Evolutionary conservation across 1,140 invertebrate genomes (phyloP).

Genomic region (Drosophila mojavensis): DNA sequence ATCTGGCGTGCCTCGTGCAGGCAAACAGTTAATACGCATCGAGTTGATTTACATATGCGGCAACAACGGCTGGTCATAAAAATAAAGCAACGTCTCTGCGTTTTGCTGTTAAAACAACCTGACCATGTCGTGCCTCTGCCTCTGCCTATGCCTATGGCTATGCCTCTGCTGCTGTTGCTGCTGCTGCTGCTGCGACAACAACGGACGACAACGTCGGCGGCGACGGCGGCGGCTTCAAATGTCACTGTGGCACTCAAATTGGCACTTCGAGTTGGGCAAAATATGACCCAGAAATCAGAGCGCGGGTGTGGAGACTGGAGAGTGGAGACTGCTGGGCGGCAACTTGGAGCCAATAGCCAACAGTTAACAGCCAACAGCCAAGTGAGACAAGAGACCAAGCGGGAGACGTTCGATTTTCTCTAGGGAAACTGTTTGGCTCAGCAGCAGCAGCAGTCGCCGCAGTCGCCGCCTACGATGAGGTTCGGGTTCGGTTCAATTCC

Average conservation of each 20-base stretch:
- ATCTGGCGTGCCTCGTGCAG: not conserved
- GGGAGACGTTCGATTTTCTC: conserved; percentile 48
- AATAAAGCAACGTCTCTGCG: conserved; percentile 48
- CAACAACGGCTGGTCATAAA: conserved; percentile 59
- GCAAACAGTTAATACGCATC: conserved; percentile 44
- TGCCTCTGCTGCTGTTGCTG: conserved; percentile 21
- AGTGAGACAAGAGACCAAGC: not conserved
- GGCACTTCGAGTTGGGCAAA: conserved; percentile 59
- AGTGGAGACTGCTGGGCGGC: conserved; percentile 55
- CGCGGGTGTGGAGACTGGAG: conserved; percentile 33
- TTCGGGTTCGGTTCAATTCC: conserved; percentile 32
- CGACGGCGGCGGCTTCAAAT: conserved; percentile 71
- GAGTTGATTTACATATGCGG: conserved; percentile 73
- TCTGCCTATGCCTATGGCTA: conserved; percentile 3
- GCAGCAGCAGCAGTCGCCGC: not conserved
- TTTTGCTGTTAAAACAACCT: conserved; percentile 69
- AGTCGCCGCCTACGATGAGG: conserved; percentile 11
- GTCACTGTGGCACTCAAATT: conserved; percentile 64
- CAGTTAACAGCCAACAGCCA: not conserved
- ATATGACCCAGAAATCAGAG: conserved; percentile 74
- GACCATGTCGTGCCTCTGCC: conserved; percentile 63
- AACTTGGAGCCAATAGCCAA: conserved; percentile 13
- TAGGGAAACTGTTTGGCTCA: conserved; percentile 60
- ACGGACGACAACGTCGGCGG: not conserved
- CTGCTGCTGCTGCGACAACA: conserved; percentile 29